Evolutionary conservation across 2,888 invertebrate genomes (phyloP), one percentile per base, ranked within the genome.

Genomic region (Agapostemon virescens): DNA sequence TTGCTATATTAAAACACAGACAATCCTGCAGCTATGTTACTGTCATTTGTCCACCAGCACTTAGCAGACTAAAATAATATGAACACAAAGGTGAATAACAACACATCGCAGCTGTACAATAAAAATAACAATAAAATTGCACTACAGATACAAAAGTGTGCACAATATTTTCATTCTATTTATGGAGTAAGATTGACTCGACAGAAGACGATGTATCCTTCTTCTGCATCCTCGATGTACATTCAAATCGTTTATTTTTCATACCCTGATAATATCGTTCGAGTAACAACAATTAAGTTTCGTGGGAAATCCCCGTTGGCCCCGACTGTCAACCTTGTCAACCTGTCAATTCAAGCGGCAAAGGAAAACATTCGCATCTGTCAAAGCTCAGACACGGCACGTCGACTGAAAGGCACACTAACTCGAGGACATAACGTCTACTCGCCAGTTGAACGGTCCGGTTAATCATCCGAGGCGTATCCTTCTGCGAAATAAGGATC

Each of bases 401-500:
- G 75, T 75, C 77, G 45, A 40, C 30, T 77, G 66, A 79, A 55
- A 73, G 45, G 63, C 70, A 61, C 72, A 83, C 85, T 79, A 80
- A 80, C 78, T 81, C 71, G 74, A 68, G 77, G 81, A 77, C 69
- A 45, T 69, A 63, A 81, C 72, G 67, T 81, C 75, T 79, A 63
- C 68, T 77, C 40, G 66, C 6, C 74, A 61, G 77, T 68, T 33
- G 68, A 75, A 63, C 30, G 42, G 61, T 52, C 67, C 61, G 70
- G 58, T 71, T 45, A 63, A 84, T 84, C 78, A 79, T 84, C 73
- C 55, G 74, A 78, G 42, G 61, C 36, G 67, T 78, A 81, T 84
- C 74, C 66, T 77, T 58, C 13, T 64, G 30, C 17, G 33, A 15
- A 36, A 26, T 61, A 58, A 71, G 63, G n/a, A 58, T 49, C 69